phyloP scores from a whole-genome alignment of 2,113 vertebrate genomes.

The Cryptomyrus ogoouensis region DNA sequence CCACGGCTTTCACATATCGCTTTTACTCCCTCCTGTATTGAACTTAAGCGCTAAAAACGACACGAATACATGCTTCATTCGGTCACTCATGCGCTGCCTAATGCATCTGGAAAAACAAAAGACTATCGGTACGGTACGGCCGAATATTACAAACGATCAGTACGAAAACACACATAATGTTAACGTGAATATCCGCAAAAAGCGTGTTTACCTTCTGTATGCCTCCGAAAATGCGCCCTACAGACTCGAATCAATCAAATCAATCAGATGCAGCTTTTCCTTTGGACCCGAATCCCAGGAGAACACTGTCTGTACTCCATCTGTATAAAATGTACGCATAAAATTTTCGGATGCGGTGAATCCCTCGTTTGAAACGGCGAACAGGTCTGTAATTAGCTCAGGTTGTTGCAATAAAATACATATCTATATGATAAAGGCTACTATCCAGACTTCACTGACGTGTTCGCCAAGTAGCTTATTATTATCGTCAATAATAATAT shows the following conservation, averaged over 20 bases:
- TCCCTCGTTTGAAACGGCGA: background rate
- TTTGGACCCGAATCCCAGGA: background rate
- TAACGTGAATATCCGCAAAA: background rate
- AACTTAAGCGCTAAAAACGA: background rate
- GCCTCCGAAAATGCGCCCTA: background rate
- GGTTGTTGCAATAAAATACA: background rate
- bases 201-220: constrained; percentile 7
- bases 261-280: background rate
- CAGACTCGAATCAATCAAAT: background rate
- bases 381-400: background rate
- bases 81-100: background rate
- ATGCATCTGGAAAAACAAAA: background rate
- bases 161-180: background rate
- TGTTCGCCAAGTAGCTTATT: background rate
- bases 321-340: background rate
- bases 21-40: background rate
- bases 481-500: background rate
- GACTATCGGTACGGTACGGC: background rate
- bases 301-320: constrained; percentile 8
- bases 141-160: background rate
- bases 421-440: background rate
- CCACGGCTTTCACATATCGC: background rate
- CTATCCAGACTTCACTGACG: background rate
- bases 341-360: background rate
- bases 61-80: background rate